phyloP scores from a whole-genome alignment of 1,140 invertebrate species.

The Trachymyrmex septentrionalis region DNA sequence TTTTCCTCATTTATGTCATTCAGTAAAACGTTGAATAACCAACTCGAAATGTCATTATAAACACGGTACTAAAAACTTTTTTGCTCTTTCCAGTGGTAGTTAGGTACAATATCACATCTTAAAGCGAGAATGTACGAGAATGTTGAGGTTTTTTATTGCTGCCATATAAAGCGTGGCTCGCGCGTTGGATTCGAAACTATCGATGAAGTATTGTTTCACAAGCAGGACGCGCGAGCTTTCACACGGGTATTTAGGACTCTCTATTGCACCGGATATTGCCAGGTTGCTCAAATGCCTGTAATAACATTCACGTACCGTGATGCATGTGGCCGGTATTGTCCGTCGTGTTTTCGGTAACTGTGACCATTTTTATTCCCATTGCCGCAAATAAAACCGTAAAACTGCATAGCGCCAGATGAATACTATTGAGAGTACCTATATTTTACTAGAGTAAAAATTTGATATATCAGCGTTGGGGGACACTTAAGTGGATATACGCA shows the following conservation, averaged over 20 bases:
- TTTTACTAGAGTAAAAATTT: conserved; percentile 6
- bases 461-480: background rate
- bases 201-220: conserved; percentile 54
- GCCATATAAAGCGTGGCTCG: background rate
- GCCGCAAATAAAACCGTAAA: conserved; percentile 34
- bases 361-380: conserved; percentile 25
- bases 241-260: conserved; percentile 57
- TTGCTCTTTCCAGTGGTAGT: background rate
- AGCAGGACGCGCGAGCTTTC: conserved; percentile 42
- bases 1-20: background rate
- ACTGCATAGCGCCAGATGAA: background rate
- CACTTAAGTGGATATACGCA: background rate
- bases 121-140: background rate
- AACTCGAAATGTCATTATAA: background rate
- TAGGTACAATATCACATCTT: background rate
- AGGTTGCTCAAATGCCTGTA: conserved; percentile 42
- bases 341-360: conserved; percentile 37
- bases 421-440: background rate
- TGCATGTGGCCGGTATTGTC: conserved; percentile 37
- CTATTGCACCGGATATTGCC: conserved; percentile 51
- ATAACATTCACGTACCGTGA: conserved; percentile 51
- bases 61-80: background rate
- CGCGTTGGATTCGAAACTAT: conserved; percentile 38
- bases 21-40: background rate
- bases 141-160: conserved; percentile 3